Conservation (phyloP, 2,113 vertebrate species). For the Anarrhichthys ocellatus region DNA sequence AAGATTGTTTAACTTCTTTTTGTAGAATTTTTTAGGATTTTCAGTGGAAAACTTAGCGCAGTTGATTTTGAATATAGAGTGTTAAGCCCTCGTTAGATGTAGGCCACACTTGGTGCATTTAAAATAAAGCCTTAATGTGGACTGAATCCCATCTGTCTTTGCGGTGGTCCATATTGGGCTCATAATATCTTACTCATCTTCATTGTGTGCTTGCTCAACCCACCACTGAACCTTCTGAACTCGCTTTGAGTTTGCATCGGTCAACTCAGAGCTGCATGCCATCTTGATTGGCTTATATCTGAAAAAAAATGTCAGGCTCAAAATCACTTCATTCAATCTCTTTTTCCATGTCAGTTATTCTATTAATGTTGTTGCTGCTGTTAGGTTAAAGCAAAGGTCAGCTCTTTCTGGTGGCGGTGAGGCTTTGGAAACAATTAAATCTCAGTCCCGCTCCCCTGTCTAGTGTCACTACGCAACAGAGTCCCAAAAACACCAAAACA, state of each 20-base stretch:
- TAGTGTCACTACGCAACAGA: slow-evolving; percentile 79
- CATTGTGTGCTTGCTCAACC: slow-evolving; percentile 39
- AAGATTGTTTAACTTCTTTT: slow-evolving; percentile 45
- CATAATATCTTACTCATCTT: slow-evolving; percentile 64
- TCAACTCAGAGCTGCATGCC: slow-evolving; percentile 24
- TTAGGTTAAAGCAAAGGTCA: slow-evolving; percentile 63
- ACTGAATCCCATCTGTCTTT: slow-evolving; percentile 47
- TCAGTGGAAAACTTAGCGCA: slow-evolving; percentile 35
- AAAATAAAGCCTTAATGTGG: slow-evolving; percentile 45
- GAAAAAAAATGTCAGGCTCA: slow-evolving; percentile 45
- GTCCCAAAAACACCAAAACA: slow-evolving; percentile 78
- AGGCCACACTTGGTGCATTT: slow-evolving; percentile 25
- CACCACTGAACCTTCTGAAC: slow-evolving; percentile 49
- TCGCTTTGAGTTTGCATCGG: slow-evolving; percentile 22
- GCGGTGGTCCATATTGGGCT: slow-evolving; percentile 48
- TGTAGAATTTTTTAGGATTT: slow-evolving; percentile 17
- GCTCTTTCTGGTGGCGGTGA: slow-evolving; percentile 57
- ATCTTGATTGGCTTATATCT: slow-evolving; percentile 20
- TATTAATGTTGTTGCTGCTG: slow-evolving; percentile 54
- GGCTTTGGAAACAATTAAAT: slow-evolving; percentile 78
- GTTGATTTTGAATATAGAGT: slow-evolving; percentile 47
- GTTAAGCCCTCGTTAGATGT: slow-evolving; percentile 40
- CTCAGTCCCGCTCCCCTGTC: slow-evolving; percentile 33
- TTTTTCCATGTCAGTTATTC: slow-evolving; percentile 66
- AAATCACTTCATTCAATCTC: slow-evolving; percentile 22